Evolutionary conservation across 1,140 invertebrate genomes (phyloP), one percentile per base, ranked within the genome.

Genomic region (Aphaenogaster ashmeadi): DNA sequence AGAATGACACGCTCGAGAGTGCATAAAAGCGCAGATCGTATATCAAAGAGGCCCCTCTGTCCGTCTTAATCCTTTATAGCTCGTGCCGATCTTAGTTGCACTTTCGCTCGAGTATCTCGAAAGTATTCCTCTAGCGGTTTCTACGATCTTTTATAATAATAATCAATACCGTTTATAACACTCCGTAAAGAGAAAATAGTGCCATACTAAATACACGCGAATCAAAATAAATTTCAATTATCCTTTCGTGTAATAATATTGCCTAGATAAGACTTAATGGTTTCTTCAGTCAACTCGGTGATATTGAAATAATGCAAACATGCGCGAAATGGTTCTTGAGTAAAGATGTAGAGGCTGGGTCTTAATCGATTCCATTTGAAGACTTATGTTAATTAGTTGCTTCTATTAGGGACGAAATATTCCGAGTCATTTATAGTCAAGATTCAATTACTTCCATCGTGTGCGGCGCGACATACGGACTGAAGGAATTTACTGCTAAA

Each of bases 1-100:
- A 86, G 41, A 77, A 87, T 88, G 87, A 91, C 85, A 85, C 33
- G 58, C 54, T 56, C 58, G 87, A 47, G 87, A 88, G 44, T 67
- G 50, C 36, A 90, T 87, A 89, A 85, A 69, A 81, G 78, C 66
- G 41, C 72, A 81, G 84, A 79, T 78, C 74, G 60, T 86, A 78
- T 64, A 86, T 86, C 72, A 79, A 79, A 54, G 36, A 64, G 3
- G 47, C 15, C n/a, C 36, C 27, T 64, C 83, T 52, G 71, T 79
- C 47, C 33, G 60, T 86, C 47, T 80, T 44, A 33, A 66, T 86
- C 47, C 50, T 66, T 54, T 44, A 52, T 21, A 86, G 21, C 21
- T 64, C 74, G 84, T 86, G 58, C 58, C 83, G 41, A 38, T 52
- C n/a, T 60, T 56, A 38, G 13, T 50, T 60, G 18, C 69, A 74